Percentiles rank a stretch among this genome's conserved stretches.
These are phyloP conservation scores for Melieria crassipennis DNA, from an alignment of 2,888 invertebrate species.

Conservation along the genomic window DNA sequence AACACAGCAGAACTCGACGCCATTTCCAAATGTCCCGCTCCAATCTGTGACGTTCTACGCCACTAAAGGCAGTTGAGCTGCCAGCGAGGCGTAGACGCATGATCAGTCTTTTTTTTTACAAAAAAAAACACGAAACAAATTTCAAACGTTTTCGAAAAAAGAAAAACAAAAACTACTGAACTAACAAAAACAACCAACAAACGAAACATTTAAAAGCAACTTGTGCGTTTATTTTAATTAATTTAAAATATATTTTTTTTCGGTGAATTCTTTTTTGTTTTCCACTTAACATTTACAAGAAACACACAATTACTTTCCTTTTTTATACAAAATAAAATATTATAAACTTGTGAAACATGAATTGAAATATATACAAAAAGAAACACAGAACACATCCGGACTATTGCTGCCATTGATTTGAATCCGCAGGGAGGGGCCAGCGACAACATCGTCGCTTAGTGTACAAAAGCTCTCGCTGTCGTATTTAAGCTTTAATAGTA, in stretches of 20 bases:
- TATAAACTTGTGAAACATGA: constrained; percentile 58
- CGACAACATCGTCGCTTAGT: no score
- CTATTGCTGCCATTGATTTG: no score
- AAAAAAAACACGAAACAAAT: constrained; percentile 43
- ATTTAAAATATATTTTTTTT: constrained; percentile 39
- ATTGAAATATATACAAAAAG: constrained; percentile 53
- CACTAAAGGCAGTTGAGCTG: constrained; percentile 16
- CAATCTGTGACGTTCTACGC: constrained; percentile 30
- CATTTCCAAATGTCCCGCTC: constrained; percentile 41
- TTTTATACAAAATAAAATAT: constrained; percentile 58
- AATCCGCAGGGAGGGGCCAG: no score
- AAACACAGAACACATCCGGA: background rate
- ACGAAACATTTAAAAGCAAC: constrained; percentile 42
- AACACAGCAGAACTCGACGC: constrained; percentile 28
- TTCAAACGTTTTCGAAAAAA: constrained; percentile 43
- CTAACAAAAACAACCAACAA: constrained; percentile 38
- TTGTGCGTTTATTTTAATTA: constrained; percentile 42
- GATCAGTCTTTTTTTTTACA: constrained; percentile 49
- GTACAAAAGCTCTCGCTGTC: no score
- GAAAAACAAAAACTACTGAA: constrained; percentile 41
- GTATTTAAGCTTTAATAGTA: no score
- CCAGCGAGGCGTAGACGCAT: constrained; percentile 6
- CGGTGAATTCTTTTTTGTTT: constrained; percentile 48
- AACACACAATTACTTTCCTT: constrained; percentile 55
- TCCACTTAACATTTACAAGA: constrained; percentile 45